Evolutionary conservation across 2,113 vertebrate genomes (phyloP).

Genomic region (Trogon surrucura): DNA sequence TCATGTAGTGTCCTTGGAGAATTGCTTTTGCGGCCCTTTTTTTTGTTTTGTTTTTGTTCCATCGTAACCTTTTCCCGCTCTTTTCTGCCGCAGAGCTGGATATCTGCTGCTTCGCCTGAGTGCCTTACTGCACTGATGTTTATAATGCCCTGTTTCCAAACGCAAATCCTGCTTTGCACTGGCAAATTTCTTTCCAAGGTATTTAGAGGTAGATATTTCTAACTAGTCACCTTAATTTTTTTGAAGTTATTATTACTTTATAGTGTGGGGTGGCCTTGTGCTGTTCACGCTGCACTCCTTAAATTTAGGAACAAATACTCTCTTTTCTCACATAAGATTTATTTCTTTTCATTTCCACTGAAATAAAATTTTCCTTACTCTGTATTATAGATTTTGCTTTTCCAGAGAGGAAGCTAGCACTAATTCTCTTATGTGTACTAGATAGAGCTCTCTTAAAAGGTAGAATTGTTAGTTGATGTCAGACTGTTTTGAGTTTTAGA

Average conservation of each 20-base stretch:
- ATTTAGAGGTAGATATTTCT: background rate
- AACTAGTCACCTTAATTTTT: background rate
- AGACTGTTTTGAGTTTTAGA: slow-evolving; percentile 2
- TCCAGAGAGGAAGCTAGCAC: slow-evolving; percentile 10
- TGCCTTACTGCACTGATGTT: background rate
- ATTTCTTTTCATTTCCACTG: slow-evolving; percentile 34
- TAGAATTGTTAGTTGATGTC: slow-evolving; percentile 8
- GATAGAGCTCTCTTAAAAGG: background rate
- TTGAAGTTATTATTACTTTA: slow-evolving; percentile 12
- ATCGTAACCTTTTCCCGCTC: background rate
- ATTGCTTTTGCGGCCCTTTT: background rate
- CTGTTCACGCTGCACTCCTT: background rate
- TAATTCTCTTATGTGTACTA: background rate
- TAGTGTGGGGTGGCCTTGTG: background rate
- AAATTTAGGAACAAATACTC: slow-evolving; percentile 17
- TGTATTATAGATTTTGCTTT: background rate
- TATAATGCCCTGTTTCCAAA: background rate
- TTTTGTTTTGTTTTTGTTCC: background rate
- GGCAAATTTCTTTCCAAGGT: background rate
- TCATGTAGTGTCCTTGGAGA: background rate
- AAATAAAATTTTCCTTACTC: slow-evolving; percentile 30
- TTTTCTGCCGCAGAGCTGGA: background rate
- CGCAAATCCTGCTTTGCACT: background rate
- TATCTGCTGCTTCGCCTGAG: background rate
- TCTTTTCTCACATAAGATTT: slow-evolving; percentile 20